phyloP scores from a whole-genome alignment of 2,888 invertebrate species.

The Helobdella robusta region DNA sequence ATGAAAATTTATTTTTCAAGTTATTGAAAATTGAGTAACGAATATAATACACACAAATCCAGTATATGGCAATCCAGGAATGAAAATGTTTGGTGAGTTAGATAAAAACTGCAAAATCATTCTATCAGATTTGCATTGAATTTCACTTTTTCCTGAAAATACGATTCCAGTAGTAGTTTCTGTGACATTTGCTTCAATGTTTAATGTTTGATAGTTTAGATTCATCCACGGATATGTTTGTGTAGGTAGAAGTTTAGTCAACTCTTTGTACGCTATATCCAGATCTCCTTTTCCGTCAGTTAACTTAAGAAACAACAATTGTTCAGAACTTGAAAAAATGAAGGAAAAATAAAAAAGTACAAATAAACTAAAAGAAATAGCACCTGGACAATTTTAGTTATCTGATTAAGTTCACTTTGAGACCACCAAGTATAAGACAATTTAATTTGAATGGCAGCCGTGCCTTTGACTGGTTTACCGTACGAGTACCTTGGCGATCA shows the following conservation, averaged over 20 bases:
- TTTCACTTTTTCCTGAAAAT: neutral
- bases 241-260: neutral
- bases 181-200: slow-evolving; percentile 12
- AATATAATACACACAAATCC: neutral
- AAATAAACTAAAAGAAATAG: neutral
- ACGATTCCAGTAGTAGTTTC: neutral
- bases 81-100: neutral
- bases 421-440: neutral
- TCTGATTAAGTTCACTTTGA: neutral
- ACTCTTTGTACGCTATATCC: neutral
- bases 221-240: too few species aligned
- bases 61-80: slow-evolving; percentile 3
- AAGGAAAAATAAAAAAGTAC: neutral
- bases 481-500: slow-evolving; percentile 1
- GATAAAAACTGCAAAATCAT: neutral
- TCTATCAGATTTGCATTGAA: neutral
- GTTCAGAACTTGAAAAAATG: neutral
- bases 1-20: neutral
- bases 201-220: neutral
- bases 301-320: neutral
- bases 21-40: neutral
- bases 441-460: neutral
- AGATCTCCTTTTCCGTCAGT: slow-evolving; percentile 3
- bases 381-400: neutral
- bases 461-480: slow-evolving; percentile 13